Evolutionary conservation across 2,888 invertebrate species (phyloP).

Genomic region (Coleophora flavipennella): DNA sequence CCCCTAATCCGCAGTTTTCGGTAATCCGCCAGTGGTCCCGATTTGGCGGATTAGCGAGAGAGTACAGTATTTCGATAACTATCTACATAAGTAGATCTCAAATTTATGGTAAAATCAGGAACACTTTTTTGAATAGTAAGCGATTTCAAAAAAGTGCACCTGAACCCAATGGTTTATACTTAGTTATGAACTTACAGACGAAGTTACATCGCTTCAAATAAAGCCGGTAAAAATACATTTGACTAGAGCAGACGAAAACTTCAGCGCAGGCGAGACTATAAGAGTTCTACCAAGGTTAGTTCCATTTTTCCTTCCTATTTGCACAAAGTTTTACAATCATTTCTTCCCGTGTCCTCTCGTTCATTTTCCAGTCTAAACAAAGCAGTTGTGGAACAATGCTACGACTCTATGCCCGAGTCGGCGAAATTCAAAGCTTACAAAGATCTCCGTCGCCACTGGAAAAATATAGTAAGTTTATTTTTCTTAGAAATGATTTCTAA

Average conservation of each 20-base stretch:
- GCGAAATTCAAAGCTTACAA: constrained; percentile 53
- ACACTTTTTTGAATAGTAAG: too few species aligned
- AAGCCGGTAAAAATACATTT: constrained; percentile 50
- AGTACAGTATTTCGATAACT: too few species aligned
- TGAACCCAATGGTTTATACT: background rate
- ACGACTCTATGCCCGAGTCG: constrained; percentile 29
- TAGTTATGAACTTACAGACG: constrained; percentile 25
- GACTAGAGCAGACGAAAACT: constrained; percentile 30
- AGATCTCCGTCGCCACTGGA: constrained; percentile 67
- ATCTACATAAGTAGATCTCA: too few species aligned
- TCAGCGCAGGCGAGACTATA: constrained; percentile 42
- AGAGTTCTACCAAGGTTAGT: constrained; percentile 52
- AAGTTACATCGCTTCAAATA: constrained; percentile 29
- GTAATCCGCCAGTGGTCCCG: too few species aligned
- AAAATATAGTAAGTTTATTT: constrained; percentile 56
- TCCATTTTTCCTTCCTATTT: background rate
- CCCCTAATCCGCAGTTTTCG: too few species aligned
- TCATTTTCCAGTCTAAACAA: constrained; percentile 40
- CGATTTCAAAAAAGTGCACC: too few species aligned
- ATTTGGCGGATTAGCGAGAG: too few species aligned
- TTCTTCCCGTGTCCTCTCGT: background rate
- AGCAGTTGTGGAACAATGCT: constrained; percentile 42
- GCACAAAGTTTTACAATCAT: background rate
- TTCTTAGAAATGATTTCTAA: background rate
- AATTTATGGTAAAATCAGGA: too few species aligned